phyloP scores from a whole-genome alignment of 92 coral and sea anemone species.

The Parazoanthus darwini region DNA sequence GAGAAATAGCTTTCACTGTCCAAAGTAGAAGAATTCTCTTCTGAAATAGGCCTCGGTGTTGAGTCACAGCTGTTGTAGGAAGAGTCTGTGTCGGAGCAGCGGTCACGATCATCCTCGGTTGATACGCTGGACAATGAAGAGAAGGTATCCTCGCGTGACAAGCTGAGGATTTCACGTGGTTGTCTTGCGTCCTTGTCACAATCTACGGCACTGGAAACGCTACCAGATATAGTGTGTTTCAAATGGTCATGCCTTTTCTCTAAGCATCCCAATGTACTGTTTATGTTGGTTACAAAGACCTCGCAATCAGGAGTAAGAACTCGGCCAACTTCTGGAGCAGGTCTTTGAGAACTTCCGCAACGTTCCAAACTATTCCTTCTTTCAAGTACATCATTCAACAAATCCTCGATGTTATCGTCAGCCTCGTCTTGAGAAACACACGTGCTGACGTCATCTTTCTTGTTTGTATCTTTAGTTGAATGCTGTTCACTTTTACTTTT shows the following conservation, averaged over 20 bases:
- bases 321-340: constrained; percentile 3
- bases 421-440: constrained; percentile 40
- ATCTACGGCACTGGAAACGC: neutral
- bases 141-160: constrained; percentile 28
- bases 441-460: neutral
- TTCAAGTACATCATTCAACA: constrained; percentile 60
- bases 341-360: constrained; percentile 5
- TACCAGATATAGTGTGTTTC: neutral
- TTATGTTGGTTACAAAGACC: neutral
- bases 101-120: constrained; percentile 37
- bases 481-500: neutral
- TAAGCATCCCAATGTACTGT: neutral
- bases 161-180: neutral
- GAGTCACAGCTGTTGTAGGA: constrained; percentile 80
- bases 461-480: neutral
- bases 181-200: neutral
- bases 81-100: constrained; percentile 74
- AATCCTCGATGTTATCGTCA: constrained; percentile 63
- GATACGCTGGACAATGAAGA: constrained; percentile 34
- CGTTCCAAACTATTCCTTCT: constrained; percentile 19
- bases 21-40: constrained; percentile 60
- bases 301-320: constrained; percentile 7
- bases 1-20: constrained; percentile 69
- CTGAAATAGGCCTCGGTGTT: constrained; percentile 63
- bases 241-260: neutral